A percentile compares a stretch with the other conserved stretches of the same genome.
phyloP scores from a whole-genome alignment of 2,888 invertebrate species.

The Pandemis corylana region DNA sequence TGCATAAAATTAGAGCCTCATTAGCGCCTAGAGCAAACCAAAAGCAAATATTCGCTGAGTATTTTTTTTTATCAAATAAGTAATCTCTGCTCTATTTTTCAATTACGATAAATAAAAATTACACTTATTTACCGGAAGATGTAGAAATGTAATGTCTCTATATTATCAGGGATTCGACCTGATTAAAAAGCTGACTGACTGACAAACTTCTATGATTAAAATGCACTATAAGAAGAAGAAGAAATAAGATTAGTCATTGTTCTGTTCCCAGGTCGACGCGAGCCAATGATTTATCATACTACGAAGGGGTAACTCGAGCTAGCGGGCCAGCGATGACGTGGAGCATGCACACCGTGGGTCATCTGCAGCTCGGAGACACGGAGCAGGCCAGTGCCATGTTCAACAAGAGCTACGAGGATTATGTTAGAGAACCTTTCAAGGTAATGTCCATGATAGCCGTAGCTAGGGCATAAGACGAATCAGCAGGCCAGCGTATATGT shows the following conservation, averaged over 20 bases:
- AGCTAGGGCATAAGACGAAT: too few species aligned
- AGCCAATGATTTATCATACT: constrained; percentile 82
- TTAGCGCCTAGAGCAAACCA: neutral
- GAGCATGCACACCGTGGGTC: constrained; percentile 86
- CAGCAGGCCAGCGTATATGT: too few species aligned
- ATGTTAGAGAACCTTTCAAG: constrained; percentile 86
- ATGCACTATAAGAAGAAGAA: too few species aligned
- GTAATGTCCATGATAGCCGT: constrained; percentile 52
- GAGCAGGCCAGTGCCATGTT: constrained; percentile 76
- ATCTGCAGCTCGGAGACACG: constrained; percentile 71
- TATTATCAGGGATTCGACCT: too few species aligned
- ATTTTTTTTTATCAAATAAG: neutral
- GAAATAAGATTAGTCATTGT: neutral
- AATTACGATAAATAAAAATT: too few species aligned
- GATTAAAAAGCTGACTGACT: too few species aligned
- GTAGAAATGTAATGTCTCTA: too few species aligned
- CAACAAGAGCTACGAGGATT: constrained; percentile 79
- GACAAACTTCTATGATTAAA: too few species aligned
- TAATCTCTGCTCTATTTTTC: neutral
- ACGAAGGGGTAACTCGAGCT: constrained; percentile 81
- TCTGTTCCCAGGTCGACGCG: constrained; percentile 67
- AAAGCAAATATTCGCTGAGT: neutral
- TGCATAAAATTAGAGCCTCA: too few species aligned
- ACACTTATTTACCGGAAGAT: too few species aligned
- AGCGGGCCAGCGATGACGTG: constrained; percentile 87